Base-by-base conservation (phyloP, 2,113 vertebrate species). In the Lipotes vexillifer region DNA sequence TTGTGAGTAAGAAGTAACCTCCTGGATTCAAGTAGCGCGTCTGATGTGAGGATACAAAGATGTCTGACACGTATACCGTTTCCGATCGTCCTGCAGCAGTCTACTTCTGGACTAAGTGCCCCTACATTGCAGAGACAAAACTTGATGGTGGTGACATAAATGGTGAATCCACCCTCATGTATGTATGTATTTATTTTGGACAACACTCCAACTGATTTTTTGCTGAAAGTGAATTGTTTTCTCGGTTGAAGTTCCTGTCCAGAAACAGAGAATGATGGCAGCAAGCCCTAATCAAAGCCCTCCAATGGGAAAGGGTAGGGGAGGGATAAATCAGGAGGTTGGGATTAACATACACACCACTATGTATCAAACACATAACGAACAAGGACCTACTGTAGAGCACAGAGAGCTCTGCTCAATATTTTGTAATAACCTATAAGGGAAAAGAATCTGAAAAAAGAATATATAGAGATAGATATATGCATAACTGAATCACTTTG, bases 1-100 rank as follows among this genome's bases (percentile, higher is more conserved):
- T 94, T 80, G 36, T 90, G 74, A 97, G 90, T 33, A 93, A 96
- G 74, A 97, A 97, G 27, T 27, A 78, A 61, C 15, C 61, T 77
- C 57, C 5, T 68, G 21, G 29, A 90, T 97, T 57, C n/a, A 38
- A 96, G 87, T 13, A 66, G 57, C 8, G 12, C 31, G 63, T 78
- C 17, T 59, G 36, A 71, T 55, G 21, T 44, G 33, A 91, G 31
- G 61, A 80, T n/a, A 88, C 20, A 36, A n/a, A 1, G 3, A 46
- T 68, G 9, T 74, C 65, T 93, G 59, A 80, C 80, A 66, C 2
- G 0, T n/a, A 13, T 0, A 1, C 33, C 2, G 0, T 77, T 68
- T 41, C 36, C 31, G 6, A 10, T 44, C 71, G n/a, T 71, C 36
- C 38, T 46, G 12, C 11, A 13, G 2, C 5, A 2, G 52, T n/a